Base-by-base conservation (phyloP, 2,888 invertebrate genomes). In the Ennomos fuscantarius region DNA sequence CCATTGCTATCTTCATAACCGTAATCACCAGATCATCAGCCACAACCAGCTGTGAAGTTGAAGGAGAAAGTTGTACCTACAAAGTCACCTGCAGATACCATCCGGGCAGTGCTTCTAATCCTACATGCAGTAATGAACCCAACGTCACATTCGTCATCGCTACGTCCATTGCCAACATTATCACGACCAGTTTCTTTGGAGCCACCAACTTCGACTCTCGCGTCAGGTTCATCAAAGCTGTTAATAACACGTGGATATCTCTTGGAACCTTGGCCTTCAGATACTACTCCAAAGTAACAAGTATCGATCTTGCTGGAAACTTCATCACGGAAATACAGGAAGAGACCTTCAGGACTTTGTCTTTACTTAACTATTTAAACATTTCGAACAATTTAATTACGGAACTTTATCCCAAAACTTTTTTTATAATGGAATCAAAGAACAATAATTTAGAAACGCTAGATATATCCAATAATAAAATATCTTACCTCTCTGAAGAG, bases 141-240 rank as follows among this genome's bases (percentile, higher is more conserved):
- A 71, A 81, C 43, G 82, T 87, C 35, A 80, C 67, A 2, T 86
- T 89, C 54, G 43, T 76, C 49, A 76, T 90, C 5, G 65, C 58
- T 0, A 60, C 71, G 8, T 81, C 87, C 0, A 50, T n/a, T 0
- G 8, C 55, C 1, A 63, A 68, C 0, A 60, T 56, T 0, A 63
- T 90, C 0, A 77, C 75, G 0, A 55, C 77, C 0, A 75, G 76
- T 0, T 87, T 82, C 65, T 91, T 91, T 44, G 78, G 84, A 2
- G 55, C 84, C 3, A 91, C 90, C 0, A 90, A 90, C 62, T 91
- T 90, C 13, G 90, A 90, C 56, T 68, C 74, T 1, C 73, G 82
- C 56, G 87, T 91, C n/a, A 76, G 81, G 36, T 65, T 57, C 49
- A 72, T 91, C 9, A 70, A 62, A 55, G 84, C 77, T 0, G 12